Evolutionary conservation across 2,888 invertebrate species (phyloP), one percentile per base, ranked within the genome.

Genomic region (Suillia variegata): DNA sequence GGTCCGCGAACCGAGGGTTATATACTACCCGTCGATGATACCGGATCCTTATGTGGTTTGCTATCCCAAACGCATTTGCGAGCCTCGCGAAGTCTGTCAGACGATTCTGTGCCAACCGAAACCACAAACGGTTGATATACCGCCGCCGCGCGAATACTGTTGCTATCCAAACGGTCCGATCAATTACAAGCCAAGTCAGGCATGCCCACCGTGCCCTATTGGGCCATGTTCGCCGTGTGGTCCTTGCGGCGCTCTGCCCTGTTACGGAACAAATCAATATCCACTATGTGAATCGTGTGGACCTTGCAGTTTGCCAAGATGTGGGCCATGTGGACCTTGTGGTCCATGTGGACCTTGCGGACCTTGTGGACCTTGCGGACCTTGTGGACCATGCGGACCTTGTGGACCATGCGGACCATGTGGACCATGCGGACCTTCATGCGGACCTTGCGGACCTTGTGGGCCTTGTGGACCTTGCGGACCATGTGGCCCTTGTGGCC

Each of bases 351-450:
- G 86, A 1, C 93, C 92, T 81, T 92, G 92, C 2, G 88, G 80
- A 0, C 95, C 95, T 62, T 91, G 83, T 3, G 87, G 86, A 1
- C 93, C 92, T 81, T 92, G 92, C 2, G 88, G 80, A 0, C 93
- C 93, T 68, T 89, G 88, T 1, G 86, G 84, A 0, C 91, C 92
- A 56, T 85, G 83, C 79, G 91, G 90, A 1, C 91, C 92, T 65
- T 85, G 85, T 1, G 88, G 81, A 1, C 92, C 92, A 0, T 89
- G 85, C 4, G 90, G 85, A 0, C 92, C 92, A 1, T 91, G 91
- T 75, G 91, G 91, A 0, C 92, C 92, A n/a, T n/a, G n/a, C 53
- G 70, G 66, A 6, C 70, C 75, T 3, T 73, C 78, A 1, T 71
- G 69, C 22, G 67, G 68, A 12, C 66, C 69, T 1, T 69, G 67